phyloP scores from a whole-genome alignment of 2,888 invertebrate species.

The Graphium colonna region DNA sequence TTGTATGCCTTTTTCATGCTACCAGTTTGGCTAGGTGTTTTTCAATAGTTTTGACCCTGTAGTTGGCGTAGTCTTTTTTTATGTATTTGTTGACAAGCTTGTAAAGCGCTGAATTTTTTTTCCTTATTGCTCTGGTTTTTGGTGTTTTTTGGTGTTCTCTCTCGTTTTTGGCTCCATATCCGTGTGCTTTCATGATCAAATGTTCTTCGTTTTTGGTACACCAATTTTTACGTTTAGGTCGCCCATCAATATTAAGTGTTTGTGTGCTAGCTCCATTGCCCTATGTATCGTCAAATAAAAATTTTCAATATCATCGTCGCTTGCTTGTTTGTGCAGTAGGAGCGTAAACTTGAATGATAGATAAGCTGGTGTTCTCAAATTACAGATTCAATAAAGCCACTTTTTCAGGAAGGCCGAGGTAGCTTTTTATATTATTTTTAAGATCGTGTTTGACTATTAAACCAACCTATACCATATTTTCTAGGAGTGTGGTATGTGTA shows the following conservation, averaged over 20 bases:
- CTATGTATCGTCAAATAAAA: conserved; percentile 24
- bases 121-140: no score
- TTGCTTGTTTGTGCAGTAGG: conserved; percentile 27
- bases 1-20: no score
- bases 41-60: no score
- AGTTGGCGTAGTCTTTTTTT: no score
- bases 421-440: no score
- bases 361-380: conserved; percentile 25
- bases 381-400: conserved; percentile 27
- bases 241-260: no score
- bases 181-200: conserved; percentile 25
- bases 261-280: conserved; percentile 22
- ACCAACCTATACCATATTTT: conserved; percentile 32
- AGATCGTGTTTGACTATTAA: conserved; percentile 35
- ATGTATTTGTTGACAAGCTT: no score
- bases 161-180: conserved; percentile 27
- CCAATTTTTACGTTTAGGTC: conserved; percentile 30
- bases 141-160: conserved; percentile 35
- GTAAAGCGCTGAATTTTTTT: no score
- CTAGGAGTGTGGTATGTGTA: no score
- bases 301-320: conserved; percentile 23
- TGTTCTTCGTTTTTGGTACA: conserved; percentile 25
- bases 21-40: no score
- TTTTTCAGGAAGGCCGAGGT: no score
- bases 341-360: conserved; percentile 30